Base-by-base conservation (phyloP, 2,113 vertebrate genomes). In the Centropus bengalensis region DNA sequence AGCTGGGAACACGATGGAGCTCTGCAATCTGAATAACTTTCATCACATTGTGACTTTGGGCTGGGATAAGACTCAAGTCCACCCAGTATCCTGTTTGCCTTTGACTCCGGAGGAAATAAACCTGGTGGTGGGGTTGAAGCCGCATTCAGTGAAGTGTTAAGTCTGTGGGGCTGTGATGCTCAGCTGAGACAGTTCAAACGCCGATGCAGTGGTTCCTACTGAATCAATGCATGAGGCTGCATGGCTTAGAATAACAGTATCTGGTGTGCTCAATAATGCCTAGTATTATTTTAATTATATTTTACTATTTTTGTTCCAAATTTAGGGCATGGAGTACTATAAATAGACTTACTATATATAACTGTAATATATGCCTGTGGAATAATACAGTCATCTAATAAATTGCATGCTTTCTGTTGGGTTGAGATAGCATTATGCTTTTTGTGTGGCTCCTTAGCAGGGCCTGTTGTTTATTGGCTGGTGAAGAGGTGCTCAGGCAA, bases 31-130 rank as follows among this genome's bases (percentile, higher is more conserved):
- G 42, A 5, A 28, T 58, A 3, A 42, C 8, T 6, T 52, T 56
- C 14, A 1, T 40, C 5, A 0, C 6, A 4, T 78, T 2, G 0
- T 28, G 15, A 15, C 12, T 74, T 64, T 36, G 18, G 38, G 49
- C 12, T 54, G 71, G 24, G 28, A 5, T 78, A 17, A 68, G 23
- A n/a, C 21, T 27, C 10, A 56, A 12, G 12, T 15, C 42, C 23
- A 7, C 33, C 12, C 27, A 8, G 32, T 28, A 27, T 78, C 33
- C 9, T 45, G 1, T 4, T 63, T 18, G 17, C 21, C 22, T 70
- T 8, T 47, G 66, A 36, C 30, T 47, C 8, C 0, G 1, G 9
- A n/a, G 49, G 26, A 26, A 75, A 14, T 15, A 42, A 76, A 24
- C 22, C 23, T 54, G 36, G 12, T 40, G 8, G 47, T 4, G 21